Base-by-base conservation (phyloP, 2,888 invertebrate genomes). In the Athalia rosae region DNA sequence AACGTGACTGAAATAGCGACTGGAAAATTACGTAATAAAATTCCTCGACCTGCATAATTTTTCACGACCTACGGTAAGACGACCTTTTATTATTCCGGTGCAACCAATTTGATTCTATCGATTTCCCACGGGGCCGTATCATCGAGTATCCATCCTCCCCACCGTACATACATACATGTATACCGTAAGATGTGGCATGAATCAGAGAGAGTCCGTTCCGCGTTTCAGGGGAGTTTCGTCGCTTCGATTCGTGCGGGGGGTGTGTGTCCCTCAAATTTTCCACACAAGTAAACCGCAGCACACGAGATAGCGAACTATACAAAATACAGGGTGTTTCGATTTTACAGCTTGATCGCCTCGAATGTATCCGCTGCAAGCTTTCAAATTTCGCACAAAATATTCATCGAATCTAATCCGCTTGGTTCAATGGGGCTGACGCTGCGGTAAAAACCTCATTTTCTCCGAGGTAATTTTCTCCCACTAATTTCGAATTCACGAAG, bases 71-170 rank as follows among this genome's bases (percentile, higher is more conserved):
- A 74, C 74, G 61, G 13, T 61, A 71, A 63, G 43, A 56, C 13
- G 11, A 71, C 45, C 45, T 4, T n/a, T 8, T 9, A n/a, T 13
- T 41, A 28, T 62, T 4, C 41, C 4, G 53, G 41, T 58, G 58
- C 41, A 41, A 62, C 61, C 62, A 74, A 74, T 74, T 74, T 74
- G 47, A 41, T 74, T 62, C 62, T 50, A 74, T 74, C 74, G 74
- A 74, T 74, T 74, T 74, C 74, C 74, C 74, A 58, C 41, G 74
- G 61, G 74, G 56, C 74, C 28, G 45, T 74, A 74, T 71, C 69
- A 71, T 74, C 61, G 61, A 74, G 13, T 15, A 47, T 53, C 53
- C 61, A 28, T 28, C 28, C 28, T 28, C 28, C 28, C 28, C 28
- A 2, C 28, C 28, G 28, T 28, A 28, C 28, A n/a, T 28, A 28